phyloP scores from a whole-genome alignment of 1,140 invertebrate genomes.

The Drosophila chauvacae region DNA sequence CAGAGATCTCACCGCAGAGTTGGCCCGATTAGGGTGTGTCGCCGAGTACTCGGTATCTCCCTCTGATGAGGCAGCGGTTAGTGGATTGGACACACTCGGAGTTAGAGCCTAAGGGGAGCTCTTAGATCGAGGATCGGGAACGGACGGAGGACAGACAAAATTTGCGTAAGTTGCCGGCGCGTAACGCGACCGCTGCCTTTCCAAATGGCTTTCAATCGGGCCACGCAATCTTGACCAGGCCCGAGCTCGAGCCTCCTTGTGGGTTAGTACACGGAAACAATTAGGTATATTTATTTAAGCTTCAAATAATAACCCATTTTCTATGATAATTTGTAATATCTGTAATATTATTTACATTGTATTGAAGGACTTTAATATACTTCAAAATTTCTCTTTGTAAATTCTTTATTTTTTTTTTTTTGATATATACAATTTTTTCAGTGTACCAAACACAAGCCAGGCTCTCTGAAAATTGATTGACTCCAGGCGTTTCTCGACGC shows the following conservation, averaged over 20 bases:
- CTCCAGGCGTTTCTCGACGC: constrained; percentile 78
- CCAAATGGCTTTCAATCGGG: constrained; percentile 73
- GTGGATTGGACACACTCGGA: constrained; percentile 32
- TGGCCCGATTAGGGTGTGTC: constrained; percentile 73
- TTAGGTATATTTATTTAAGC: not conserved
- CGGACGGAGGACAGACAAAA: constrained; percentile 48
- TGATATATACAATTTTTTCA: not conserved
- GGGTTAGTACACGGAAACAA: constrained; percentile 1
- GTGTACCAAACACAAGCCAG: constrained; percentile 3
- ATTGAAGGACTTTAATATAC: not conserved
- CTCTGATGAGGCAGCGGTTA: constrained; percentile 53
- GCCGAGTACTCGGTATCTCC: constrained; percentile 44
- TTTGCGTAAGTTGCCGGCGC: constrained; percentile 73
- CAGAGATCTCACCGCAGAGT: constrained; percentile 40
- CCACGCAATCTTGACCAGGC: constrained; percentile 66
- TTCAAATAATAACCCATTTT: too few relatives aligned
- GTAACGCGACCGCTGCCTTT: constrained; percentile 71
- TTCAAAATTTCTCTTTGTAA: not conserved
- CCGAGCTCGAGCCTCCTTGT: constrained; percentile 39
- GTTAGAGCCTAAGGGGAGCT: constrained; percentile 35
- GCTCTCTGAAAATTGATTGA: constrained; percentile 70
- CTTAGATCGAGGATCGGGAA: constrained; percentile 34
- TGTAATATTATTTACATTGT: not conserved
- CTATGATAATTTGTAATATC: not conserved
- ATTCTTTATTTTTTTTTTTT: not conserved